phyloP scores from a whole-genome alignment of 1,140 invertebrate genomes.

The Potamilus streckersoni region DNA sequence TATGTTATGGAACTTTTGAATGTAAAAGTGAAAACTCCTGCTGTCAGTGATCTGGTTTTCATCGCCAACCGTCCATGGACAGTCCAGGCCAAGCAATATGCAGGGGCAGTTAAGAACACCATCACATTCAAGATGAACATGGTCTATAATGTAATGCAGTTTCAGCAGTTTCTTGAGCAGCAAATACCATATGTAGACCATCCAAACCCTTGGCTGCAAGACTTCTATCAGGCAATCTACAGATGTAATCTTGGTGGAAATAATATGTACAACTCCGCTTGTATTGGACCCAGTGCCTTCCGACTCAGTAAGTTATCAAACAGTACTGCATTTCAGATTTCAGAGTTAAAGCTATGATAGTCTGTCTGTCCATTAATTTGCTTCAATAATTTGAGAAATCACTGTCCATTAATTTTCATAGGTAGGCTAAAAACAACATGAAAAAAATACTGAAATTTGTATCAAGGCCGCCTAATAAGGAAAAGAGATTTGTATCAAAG shows the following conservation, averaged over 20 bases:
- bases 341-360: background rate
- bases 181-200: background rate
- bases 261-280: conserved; percentile 30
- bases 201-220: conserved; percentile 58
- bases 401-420: too few species aligned
- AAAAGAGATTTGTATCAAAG: too few species aligned
- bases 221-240: conserved; percentile 51
- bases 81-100: conserved; percentile 12
- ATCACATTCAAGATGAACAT: conserved; percentile 34
- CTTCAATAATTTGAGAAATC: too few species aligned
- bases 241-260: conserved; percentile 45
- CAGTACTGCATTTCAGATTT: background rate
- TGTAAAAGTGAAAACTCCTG: conserved; percentile 27
- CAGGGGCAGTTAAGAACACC: conserved; percentile 1
- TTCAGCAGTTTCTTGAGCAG: conserved; percentile 28
- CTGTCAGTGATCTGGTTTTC: conserved; percentile 39
- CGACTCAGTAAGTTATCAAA: conserved; percentile 17
- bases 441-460: too few species aligned
- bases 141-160: conserved; percentile 18
- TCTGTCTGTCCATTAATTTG: too few species aligned
- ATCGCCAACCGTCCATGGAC: conserved; percentile 49
- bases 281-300: conserved; percentile 11
- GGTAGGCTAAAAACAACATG: too few species aligned
- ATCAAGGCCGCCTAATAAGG: too few species aligned
- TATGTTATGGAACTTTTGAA: conserved; percentile 49